These are phyloP conservation scores for Clarias platycephalus DNA, from an alignment of 2,797 vertebrate species.

Conservation along the genomic window DNA sequence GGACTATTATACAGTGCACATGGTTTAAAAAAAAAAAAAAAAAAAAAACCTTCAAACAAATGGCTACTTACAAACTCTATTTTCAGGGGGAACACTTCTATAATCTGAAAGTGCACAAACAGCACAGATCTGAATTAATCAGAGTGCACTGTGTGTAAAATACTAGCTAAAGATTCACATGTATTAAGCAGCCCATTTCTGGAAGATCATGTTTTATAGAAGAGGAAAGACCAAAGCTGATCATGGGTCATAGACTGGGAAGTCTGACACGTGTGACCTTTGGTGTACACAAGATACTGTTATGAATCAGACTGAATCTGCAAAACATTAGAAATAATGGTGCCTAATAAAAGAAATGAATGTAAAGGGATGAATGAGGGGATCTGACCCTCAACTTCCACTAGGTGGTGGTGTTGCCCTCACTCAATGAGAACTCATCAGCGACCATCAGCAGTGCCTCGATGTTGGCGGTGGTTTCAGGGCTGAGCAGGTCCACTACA, in stretches of 20 bases:
- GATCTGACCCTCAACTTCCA: conserved; percentile 58
- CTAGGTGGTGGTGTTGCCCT: conserved; percentile 72
- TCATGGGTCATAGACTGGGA: conserved; percentile 32
- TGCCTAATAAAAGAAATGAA: conserved; percentile 11
- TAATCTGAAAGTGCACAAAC: conserved; percentile 30
- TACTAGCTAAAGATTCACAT: conserved; percentile 24
- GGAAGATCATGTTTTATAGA: conserved; percentile 41
- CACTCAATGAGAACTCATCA: conserved; percentile 82
- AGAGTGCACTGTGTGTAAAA: conserved; percentile 65
- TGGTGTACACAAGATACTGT: conserved; percentile 5
- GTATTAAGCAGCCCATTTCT: conserved; percentile 19
- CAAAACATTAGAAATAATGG: conserved; percentile 27
- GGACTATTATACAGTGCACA: conserved; percentile 39
- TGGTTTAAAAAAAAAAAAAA: neutral
- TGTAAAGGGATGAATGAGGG: neutral
- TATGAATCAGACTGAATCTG: conserved; percentile 25
- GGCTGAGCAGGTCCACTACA: conserved; percentile 89
- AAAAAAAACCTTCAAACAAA: conserved; percentile 16
- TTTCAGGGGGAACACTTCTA: conserved; percentile 12
- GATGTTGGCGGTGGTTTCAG: conserved; percentile 79
- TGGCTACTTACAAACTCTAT: conserved; percentile 10
- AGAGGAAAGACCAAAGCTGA: conserved; percentile 48
- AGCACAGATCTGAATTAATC: conserved; percentile 54
- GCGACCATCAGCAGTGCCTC: conserved; percentile 90
- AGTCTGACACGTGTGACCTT: neutral